Evolutionary conservation across 2,797 vertebrate species (phyloP), one percentile per base, ranked within the genome.

Genomic region (Astyanax mexicanus): DNA sequence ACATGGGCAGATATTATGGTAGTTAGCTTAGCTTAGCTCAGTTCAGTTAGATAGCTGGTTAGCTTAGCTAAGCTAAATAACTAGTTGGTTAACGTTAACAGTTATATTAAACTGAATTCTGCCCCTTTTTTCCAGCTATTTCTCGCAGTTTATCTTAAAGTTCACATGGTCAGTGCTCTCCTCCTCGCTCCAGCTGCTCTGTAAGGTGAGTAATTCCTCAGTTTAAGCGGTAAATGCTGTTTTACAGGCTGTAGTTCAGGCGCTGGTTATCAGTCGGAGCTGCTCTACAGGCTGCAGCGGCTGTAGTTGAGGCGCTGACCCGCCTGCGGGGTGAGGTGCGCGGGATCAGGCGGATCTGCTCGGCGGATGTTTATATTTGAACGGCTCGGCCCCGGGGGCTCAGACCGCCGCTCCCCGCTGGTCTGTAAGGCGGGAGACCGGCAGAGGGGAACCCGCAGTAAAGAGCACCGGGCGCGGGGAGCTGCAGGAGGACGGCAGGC

Each of bases 361-460:
- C 55, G 29, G 82, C 91, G 92, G 92, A 92, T 91, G 93, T 93
- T 93, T 91, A 72, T 45, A n/a, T 82, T 92, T 90, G 83, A 89
- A 92, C 91, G 52, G 32, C 3, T 12, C 7, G 69, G 44, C 52
- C 52, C 19, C 17, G 52, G 11, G 17, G 29, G 76, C 8, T 29
- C 6, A 27, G 49, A 21, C 29, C 19, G 13, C 10, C 12, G 54
- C 23, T 10, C 7, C 25, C 19, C 15, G 17, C 5, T 15, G 12
- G 15, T 0, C 11, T 25, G 3, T 17, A 61, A n/a, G 17, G 21
- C 44, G 44, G 25, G 21, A 9, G 44, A 13, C n/a, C 13, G n/a
- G 2, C 0, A 47, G 7, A 13, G 19, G 7, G 4, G 54, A 45
- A 61, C 17, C 11, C 3, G 32, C 27, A 15, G 19, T 57, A 5